These are phyloP conservation scores for Ctenopoma kingsleyae DNA, from an alignment of 2,797 vertebrate genomes.

Conservation along the genomic window DNA sequence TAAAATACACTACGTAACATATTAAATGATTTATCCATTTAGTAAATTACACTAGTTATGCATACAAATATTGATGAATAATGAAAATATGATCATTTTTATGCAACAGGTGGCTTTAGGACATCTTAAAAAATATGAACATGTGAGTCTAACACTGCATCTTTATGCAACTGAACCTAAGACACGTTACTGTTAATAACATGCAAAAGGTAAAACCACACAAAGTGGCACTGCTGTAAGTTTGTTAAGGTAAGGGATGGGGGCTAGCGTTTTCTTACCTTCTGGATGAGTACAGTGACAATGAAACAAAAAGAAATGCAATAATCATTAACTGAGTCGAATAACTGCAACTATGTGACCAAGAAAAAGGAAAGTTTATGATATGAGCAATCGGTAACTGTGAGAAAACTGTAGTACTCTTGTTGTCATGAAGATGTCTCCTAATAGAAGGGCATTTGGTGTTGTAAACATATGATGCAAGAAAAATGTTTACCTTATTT, in stretches of 20 bases:
- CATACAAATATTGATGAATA: neutral
- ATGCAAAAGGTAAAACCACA: constrained; percentile 78
- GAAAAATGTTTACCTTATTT: constrained; percentile 90
- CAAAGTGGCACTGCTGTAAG: constrained; percentile 70
- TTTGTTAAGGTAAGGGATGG: constrained; percentile 58
- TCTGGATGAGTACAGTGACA: constrained; percentile 87
- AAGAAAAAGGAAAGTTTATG: constrained; percentile 47
- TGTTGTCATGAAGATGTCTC: constrained; percentile 16
- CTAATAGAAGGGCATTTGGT: neutral
- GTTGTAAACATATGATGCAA: neutral
- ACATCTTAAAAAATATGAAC: neutral
- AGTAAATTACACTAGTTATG: neutral
- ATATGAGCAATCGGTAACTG: constrained; percentile 39
- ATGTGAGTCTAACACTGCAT: neutral
- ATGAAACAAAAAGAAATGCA: constrained; percentile 82
- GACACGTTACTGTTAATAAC: constrained; percentile 79
- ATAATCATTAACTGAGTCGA: constrained; percentile 72
- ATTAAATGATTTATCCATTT: constrained; percentile 14
- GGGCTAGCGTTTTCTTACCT: constrained; percentile 84
- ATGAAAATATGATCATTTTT: constrained; percentile 12
- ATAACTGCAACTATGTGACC: constrained; percentile 58
- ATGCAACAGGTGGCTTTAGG: constrained; percentile 55
- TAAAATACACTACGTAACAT: constrained; percentile 15
- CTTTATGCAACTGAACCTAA: constrained; percentile 53
- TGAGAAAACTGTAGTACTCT: constrained; percentile 9